phyloP scores from a whole-genome alignment of 2,113 vertebrate genomes.

The Agapornis roseicollis region DNA sequence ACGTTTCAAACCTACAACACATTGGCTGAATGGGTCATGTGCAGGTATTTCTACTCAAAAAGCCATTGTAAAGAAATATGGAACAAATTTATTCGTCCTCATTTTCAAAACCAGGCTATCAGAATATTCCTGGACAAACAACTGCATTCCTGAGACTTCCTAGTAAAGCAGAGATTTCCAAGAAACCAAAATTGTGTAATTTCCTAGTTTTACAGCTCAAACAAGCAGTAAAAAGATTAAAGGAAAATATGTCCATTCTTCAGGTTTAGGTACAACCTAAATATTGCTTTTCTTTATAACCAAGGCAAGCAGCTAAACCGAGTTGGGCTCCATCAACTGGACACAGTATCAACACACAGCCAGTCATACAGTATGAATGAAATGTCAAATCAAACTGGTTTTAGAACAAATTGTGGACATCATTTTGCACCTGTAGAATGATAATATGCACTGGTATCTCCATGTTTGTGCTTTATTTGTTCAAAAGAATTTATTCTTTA shows the following conservation, averaged over 20 bases:
- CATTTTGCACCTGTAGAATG: neutral
- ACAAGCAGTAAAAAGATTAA: slow-evolving; percentile 8
- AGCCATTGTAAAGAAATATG: fast-evolving
- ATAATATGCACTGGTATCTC: neutral
- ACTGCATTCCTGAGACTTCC: slow-evolving; percentile 4
- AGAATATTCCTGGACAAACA: slow-evolving; percentile 30
- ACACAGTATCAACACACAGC: neutral
- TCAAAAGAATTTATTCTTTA: neutral
- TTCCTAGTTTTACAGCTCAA: slow-evolving; percentile 23
- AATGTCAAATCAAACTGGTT: neutral
- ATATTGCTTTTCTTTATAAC: neutral
- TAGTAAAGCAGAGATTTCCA: slow-evolving; percentile 14
- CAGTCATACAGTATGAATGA: neutral
- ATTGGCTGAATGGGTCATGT: neutral
- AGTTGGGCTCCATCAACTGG: neutral
- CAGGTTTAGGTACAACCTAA: neutral
- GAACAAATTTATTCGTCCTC: neutral
- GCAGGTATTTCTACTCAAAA: neutral
- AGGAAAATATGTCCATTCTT: neutral
- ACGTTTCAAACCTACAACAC: neutral
- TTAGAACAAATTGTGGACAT: neutral
- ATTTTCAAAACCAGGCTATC: slow-evolving; percentile 52
- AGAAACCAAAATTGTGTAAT: neutral
- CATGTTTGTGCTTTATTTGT: neutral
- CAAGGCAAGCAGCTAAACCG: neutral